phyloP scores from a whole-genome alignment of 2,113 vertebrate genomes.

The Arvicanthis niloticus region DNA sequence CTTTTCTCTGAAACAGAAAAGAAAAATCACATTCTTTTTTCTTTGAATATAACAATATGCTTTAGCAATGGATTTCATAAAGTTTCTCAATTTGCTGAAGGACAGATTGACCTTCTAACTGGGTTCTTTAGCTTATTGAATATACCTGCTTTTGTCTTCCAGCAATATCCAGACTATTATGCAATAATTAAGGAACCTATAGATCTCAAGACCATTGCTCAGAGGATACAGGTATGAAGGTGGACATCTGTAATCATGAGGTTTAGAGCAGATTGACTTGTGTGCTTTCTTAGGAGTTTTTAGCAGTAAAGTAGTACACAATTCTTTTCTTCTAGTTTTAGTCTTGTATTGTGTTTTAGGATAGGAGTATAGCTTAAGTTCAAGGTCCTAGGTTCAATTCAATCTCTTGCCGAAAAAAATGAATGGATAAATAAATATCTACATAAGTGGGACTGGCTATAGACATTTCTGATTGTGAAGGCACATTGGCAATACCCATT shows the following conservation, averaged over 20 bases:
- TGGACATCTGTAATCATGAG: not conserved
- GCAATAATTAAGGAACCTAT: slow-evolving; percentile 99
- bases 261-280: not conserved
- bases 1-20: not conserved
- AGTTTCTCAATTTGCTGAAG: slow-evolving; percentile 23
- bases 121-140: slow-evolving; percentile 10
- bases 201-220: slow-evolving; percentile 97
- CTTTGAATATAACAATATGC: not conserved
- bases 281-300: slow-evolving; percentile 42
- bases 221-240: slow-evolving; percentile 95
- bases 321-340: slow-evolving; percentile 16
- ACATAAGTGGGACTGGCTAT: not conserved
- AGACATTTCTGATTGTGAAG: slow-evolving; percentile 48
- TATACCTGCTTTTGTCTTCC: slow-evolving; percentile 81
- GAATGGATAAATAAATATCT: not conserved
- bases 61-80: slow-evolving; percentile 13
- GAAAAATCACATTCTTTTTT: not conserved
- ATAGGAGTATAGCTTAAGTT: not conserved
- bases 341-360: slow-evolving; percentile 52
- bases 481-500: not conserved
- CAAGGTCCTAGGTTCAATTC: not conserved
- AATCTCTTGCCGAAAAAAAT: not conserved
- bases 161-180: slow-evolving; percentile 99
- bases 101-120: slow-evolving; percentile 48
- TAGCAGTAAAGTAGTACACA: slow-evolving; percentile 41